Evolutionary conservation across 2,113 vertebrate species (phyloP), one percentile per base, ranked within the genome.

Genomic region (Synodontis membranacea): DNA sequence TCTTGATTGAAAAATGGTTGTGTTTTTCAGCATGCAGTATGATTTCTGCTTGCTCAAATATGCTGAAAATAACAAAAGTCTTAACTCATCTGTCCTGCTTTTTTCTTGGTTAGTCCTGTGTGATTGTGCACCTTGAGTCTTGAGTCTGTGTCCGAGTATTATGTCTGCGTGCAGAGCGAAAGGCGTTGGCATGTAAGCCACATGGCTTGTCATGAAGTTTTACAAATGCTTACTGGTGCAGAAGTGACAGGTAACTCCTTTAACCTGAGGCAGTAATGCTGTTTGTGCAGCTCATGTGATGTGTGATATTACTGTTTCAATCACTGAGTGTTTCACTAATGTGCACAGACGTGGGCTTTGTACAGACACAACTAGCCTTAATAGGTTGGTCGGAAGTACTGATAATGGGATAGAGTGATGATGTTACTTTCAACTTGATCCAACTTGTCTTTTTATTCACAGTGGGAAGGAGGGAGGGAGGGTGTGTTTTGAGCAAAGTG

Each of bases 301-400:
- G 88, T 93, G 93, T 93, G 92, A 93, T 89, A 93, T 93, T 93
- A 94, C 93, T 91, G 92, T 94, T 95, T 94, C 93, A 93, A 90
- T 92, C 92, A 92, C 74, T 88, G 89, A 89, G 86, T 90, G 87
- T 83, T 89, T 87, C 62, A 21, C 80, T 86, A 87, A 91, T 92
- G 83, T 58, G 90, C 82, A 58, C 54, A 64, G 94, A 88, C 94
- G 89, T 84, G 89, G 54, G 75, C 86, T 91, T 86, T 92, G 88
- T 87, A n/a, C 90, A 0, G 54, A 86, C 74, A 86, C 87, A 79
- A 84, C 86, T 46, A 62, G 11, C 87, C 82, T 86, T 78, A 89
- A 80, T 88, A 89, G 88, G 84, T 21, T 28, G 86, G 83, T 92
- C 68, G 85, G 91, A 93, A 92, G 91, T 89, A 86, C 86, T 86